Base-by-base conservation (phyloP, 1,140 invertebrate genomes). In the Aphis gossypii region DNA sequence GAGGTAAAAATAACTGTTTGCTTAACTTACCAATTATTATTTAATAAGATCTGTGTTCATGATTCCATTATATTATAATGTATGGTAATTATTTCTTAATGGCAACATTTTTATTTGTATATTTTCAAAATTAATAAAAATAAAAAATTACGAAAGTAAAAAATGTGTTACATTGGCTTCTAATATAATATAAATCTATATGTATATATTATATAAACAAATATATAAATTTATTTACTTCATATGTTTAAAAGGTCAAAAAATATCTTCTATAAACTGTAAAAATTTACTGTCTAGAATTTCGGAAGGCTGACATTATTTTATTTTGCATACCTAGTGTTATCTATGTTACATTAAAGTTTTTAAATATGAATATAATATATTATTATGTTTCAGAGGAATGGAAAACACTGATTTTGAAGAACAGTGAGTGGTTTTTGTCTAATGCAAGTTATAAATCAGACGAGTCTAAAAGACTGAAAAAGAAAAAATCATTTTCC, bases 391-490 rank as follows among this genome's bases (percentile, higher is more conserved):
- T 94, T 94, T 18, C 94, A 96, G 95, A 94, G 94, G 94, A 94
- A 94, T 96, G 95, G 95, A 94, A 94, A 38, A 92, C 95, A 60
- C 95, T 95, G 87, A 93, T 96, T 60, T 94, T 95, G 14, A 94
- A 95, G 41, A 95, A 95, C 94, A 94, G 95, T 46, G 95, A 95
- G 90, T 96, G 95, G 95, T 95, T 96, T 89, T 92, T 95, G 56
- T 94, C 95, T 21, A 95, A 95, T 93, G 95, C 95, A 94, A 94
- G 94, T 76, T 91, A 95, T 38, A 94, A 94, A 60, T 94, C 95
- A 18, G 95, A 96, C 94, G 95, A 96, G 94, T 95, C 94, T 6
- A 95, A 95, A 86, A 95, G 95, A 60, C 94, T 94, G 7, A 95
- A 95, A 88, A 94, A 94, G 8, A 94, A 94, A 94, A 94, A 94